phyloP scores from a whole-genome alignment of 2,797 vertebrate species.

The Rhinatrema bivittatum region DNA sequence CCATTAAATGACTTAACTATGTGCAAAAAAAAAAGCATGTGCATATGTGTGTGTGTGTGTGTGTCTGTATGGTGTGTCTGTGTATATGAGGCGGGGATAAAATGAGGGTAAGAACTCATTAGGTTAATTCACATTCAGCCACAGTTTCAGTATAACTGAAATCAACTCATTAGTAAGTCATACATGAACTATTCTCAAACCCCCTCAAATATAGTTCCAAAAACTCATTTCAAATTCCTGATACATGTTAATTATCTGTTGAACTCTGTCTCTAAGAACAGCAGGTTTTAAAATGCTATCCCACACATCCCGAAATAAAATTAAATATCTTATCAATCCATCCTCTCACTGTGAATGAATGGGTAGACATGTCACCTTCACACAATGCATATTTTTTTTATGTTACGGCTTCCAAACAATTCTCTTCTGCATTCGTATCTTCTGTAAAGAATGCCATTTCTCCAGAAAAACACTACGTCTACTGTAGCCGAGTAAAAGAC shows the following conservation, averaged over 20 bases:
- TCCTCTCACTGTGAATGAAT: not conserved
- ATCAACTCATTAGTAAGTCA: not conserved
- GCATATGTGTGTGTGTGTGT: too few species aligned
- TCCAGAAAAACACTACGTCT: too few species aligned
- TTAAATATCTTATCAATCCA: not conserved
- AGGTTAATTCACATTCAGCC: not conserved
- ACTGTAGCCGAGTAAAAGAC: too few species aligned
- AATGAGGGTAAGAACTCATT: not conserved
- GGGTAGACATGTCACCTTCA: not conserved
- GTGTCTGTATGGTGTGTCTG: too few species aligned
- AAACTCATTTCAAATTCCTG: constrained; percentile 13
- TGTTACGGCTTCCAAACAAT: not conserved
- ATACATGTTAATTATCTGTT: constrained; percentile 8
- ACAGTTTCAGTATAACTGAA: constrained; percentile 3
- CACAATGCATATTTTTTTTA: not conserved
- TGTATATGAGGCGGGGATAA: not conserved
- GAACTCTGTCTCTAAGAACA: constrained; percentile 14
- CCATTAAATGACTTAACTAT: not conserved
- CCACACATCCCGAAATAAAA: not conserved
- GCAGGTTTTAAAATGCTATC: constrained; percentile 11
- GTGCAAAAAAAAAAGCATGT: not conserved
- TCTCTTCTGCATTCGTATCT: too few species aligned
- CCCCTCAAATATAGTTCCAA: not conserved
- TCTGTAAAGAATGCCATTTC: too few species aligned
- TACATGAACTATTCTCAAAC: not conserved